Percentiles rank a stretch among this genome's conserved stretches.
These are phyloP conservation scores for Aphodius granarius DNA, from an alignment of 2,888 invertebrate genomes.

Conservation along the genomic window DNA sequence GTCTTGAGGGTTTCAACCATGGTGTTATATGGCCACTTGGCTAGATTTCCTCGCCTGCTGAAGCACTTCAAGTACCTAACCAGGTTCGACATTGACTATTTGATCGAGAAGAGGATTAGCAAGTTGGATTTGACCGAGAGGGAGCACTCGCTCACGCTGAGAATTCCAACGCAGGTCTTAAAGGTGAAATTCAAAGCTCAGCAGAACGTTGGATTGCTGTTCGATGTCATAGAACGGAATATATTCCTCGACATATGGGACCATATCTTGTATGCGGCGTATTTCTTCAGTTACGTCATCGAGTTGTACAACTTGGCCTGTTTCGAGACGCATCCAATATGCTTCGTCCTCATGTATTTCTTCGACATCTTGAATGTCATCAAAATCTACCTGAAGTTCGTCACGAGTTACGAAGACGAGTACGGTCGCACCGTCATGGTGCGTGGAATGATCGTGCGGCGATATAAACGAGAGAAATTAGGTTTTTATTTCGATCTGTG, in stretches of 20 bases:
- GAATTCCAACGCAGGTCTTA: not conserved
- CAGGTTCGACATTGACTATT: constrained; percentile 32
- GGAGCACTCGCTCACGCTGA: not conserved
- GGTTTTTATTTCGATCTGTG: constrained; percentile 35
- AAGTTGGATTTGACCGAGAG: not conserved
- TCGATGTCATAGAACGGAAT: not conserved
- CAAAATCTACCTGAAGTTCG: constrained; percentile 33
- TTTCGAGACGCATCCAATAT: not conserved
- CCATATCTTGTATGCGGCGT: constrained; percentile 16
- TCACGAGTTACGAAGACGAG: constrained; percentile 34
- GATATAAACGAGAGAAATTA: constrained; percentile 25
- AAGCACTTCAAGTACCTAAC: constrained; percentile 27
- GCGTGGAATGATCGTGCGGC: constrained; percentile 26
- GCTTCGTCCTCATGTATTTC: constrained; percentile 25
- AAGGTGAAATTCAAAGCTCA: not conserved
- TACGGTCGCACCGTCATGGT: constrained; percentile 31
- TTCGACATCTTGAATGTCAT: constrained; percentile 32
- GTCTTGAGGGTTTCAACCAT: constrained; percentile 31
- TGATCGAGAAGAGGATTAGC: constrained; percentile 8
- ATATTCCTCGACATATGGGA: constrained; percentile 17
- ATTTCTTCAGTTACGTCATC: constrained; percentile 16
- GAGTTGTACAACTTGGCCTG: constrained; percentile 17
- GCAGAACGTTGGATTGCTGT: not conserved
- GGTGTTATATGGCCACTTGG: constrained; percentile 31
- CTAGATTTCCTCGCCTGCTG: constrained; percentile 30